A percentile compares a stretch with the other conserved stretches of the same genome.
These are phyloP conservation scores for Leptoclinus maculatus DNA, from an alignment of 2,797 vertebrate species.

Conservation along the genomic window DNA sequence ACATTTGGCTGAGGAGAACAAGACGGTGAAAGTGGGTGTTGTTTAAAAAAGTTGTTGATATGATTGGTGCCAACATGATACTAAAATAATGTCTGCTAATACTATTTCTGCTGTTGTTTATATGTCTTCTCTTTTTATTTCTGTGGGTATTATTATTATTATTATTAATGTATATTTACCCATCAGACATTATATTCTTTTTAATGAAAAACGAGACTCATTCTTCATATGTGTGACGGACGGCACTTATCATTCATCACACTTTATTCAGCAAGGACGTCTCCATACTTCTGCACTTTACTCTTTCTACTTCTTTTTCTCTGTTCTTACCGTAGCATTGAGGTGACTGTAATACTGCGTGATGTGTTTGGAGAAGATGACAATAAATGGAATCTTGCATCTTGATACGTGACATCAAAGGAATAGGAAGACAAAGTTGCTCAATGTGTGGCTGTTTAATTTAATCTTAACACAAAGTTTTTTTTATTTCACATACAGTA, in stretches of 20 bases:
- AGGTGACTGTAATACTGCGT: background rate
- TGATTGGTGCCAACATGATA: background rate
- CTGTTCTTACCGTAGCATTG: background rate
- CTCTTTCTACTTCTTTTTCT: background rate
- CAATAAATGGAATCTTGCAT: background rate
- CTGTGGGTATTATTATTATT: background rate
- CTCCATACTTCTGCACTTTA: background rate
- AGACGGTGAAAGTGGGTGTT: constrained; percentile 31
- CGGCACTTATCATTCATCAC: background rate
- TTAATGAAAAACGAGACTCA: background rate
- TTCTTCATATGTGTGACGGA: background rate
- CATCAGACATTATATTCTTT: background rate
- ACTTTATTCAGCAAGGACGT: background rate
- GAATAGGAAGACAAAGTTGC: background rate
- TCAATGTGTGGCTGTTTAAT: background rate
- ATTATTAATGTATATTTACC: background rate
- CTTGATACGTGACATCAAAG: background rate
- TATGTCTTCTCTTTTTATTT: background rate
- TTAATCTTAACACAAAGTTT: background rate
- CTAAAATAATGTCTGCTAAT: background rate
- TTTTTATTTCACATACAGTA: background rate
- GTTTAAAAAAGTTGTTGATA: constrained; percentile 21
- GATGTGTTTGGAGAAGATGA: background rate
- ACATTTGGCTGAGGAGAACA: constrained; percentile 49
- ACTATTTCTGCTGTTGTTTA: background rate